These are phyloP conservation scores for Gonioctena quinquepunctata DNA, from an alignment of 1,140 invertebrate genomes.

Conservation along the genomic window DNA sequence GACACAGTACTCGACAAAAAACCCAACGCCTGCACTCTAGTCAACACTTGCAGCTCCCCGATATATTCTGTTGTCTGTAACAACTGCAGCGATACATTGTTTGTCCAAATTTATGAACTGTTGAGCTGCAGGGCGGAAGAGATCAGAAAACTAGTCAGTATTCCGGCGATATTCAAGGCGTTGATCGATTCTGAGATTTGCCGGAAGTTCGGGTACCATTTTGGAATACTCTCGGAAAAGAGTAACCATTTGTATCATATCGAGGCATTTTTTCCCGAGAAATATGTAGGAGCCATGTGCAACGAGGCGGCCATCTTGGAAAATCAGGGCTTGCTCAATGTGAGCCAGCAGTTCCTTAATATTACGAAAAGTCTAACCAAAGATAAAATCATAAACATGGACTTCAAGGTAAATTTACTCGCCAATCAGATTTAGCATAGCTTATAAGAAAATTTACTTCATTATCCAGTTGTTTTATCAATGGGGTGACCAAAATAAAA, in stretches of 20 bases:
- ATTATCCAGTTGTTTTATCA: no score
- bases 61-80: slow-evolving; percentile 72
- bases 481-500: no score
- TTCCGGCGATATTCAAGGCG: slow-evolving; percentile 60
- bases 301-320: slow-evolving; percentile 70
- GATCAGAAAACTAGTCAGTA: slow-evolving; percentile 61
- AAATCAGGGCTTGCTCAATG: slow-evolving; percentile 69
- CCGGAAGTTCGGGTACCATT: slow-evolving; percentile 63
- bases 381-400: slow-evolving; percentile 23
- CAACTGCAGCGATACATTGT: slow-evolving; percentile 69
- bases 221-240: slow-evolving; percentile 49
- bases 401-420: slow-evolving; percentile 6
- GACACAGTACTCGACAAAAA: slow-evolving; percentile 41
- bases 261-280: slow-evolving; percentile 63
- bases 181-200: slow-evolving; percentile 63
- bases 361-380: slow-evolving; percentile 28
- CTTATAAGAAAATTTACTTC: background rate
- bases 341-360: slow-evolving; percentile 52
- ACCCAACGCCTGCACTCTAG: slow-evolving; percentile 36
- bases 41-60: slow-evolving; percentile 62
- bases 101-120: slow-evolving; percentile 64
- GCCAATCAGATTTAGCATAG: background rate
- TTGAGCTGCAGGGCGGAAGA: slow-evolving; percentile 66
- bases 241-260: slow-evolving; percentile 17
- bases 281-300: slow-evolving; percentile 77